A percentile compares a stretch with the other conserved stretches of the same genome.
Evolutionary conservation across 2,888 invertebrate genomes (phyloP).

Genomic region (Ormyrus labotus): DNA sequence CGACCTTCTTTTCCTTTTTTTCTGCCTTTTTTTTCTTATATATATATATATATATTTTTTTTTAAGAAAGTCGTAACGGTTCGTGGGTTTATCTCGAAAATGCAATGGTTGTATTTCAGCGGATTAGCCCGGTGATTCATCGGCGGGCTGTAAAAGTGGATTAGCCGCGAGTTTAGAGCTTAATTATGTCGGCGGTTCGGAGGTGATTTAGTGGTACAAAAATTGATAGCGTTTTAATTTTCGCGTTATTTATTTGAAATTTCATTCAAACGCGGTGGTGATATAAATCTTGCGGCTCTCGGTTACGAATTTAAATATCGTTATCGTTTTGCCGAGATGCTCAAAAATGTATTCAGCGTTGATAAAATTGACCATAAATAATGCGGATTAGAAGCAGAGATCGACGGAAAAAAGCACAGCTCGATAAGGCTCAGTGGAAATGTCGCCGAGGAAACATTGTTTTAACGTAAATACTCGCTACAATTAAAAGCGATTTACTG

Average conservation of each 20-base stretch:
- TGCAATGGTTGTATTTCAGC: not conserved
- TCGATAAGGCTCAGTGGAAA: not conserved
- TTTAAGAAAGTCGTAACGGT: conserved; percentile 11
- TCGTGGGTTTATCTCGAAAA: not conserved
- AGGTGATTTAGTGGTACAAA: not conserved
- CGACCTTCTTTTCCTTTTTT: too few species aligned
- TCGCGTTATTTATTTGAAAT: conserved; percentile 16
- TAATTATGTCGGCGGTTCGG: conserved; percentile 29
- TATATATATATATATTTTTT: too few species aligned
- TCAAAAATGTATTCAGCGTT: conserved; percentile 30
- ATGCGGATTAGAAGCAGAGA: conserved; percentile 20
- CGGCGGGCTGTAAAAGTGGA: conserved; percentile 9
- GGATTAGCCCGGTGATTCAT: conserved; percentile 8
- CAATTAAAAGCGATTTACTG: too few species aligned
- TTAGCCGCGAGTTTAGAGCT: conserved; percentile 22
- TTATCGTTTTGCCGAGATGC: conserved; percentile 22
- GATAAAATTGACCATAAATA: conserved; percentile 39
- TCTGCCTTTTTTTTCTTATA: too few species aligned
- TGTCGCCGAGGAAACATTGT: too few species aligned
- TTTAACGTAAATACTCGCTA: too few species aligned
- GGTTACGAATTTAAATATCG: not conserved
- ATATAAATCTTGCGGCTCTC: too few species aligned
- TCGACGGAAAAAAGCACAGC: conserved; percentile 3
- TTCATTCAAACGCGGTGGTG: not conserved
- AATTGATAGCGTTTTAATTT: conserved; percentile 33